phyloP scores from a whole-genome alignment of 2,797 vertebrate species.

The Spizella passerina region DNA sequence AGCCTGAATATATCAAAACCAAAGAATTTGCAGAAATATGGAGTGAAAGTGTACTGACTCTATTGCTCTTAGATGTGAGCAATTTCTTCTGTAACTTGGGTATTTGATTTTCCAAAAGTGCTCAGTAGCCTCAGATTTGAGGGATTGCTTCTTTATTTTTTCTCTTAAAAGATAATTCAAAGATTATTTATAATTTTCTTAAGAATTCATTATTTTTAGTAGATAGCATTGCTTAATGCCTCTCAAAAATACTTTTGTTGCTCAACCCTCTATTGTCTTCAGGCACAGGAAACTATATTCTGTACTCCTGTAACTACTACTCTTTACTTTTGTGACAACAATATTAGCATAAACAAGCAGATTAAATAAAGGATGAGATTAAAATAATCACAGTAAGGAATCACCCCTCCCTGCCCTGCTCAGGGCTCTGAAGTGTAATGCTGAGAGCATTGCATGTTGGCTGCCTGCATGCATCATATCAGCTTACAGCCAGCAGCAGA shows the following conservation, averaged over 20 bases:
- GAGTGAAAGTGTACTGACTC: background rate
- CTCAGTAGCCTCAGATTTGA: background rate
- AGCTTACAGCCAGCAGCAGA: slow-evolving; percentile 20
- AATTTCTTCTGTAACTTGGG: background rate
- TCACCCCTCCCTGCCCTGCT: background rate
- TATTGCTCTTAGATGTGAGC: background rate
- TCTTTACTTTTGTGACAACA: background rate
- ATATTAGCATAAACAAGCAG: background rate
- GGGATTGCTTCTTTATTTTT: background rate
- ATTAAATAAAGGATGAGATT: background rate
- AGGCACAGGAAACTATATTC: background rate
- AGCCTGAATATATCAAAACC: background rate
- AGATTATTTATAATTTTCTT: background rate
- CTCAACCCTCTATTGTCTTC: background rate
- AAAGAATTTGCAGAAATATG: background rate
- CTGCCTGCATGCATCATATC: slow-evolving; percentile 6
- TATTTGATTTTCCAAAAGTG: background rate
- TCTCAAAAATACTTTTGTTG: background rate
- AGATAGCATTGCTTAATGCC: background rate
- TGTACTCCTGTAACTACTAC: background rate
- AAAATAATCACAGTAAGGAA: background rate
- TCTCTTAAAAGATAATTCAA: background rate
- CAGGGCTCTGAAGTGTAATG: background rate
- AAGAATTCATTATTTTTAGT: background rate
- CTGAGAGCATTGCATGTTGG: background rate